Conservation (phyloP, 2,888 invertebrate genomes). For the Perizoma flavofasciatum region DNA sequence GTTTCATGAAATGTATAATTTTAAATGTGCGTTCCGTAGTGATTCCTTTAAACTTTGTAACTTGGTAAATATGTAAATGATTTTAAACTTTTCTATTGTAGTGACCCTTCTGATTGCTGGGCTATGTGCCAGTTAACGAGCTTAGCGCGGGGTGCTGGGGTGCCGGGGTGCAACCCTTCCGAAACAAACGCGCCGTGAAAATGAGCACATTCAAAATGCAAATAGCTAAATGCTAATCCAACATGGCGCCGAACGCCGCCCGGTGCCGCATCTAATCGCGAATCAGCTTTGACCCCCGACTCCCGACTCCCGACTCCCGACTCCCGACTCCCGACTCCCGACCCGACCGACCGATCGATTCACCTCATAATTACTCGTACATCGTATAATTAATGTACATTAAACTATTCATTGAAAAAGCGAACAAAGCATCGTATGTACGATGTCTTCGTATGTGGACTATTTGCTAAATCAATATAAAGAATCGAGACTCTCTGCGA, state of each 20-base stretch:
- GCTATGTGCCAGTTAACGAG: conserved; percentile 50
- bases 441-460: too few species aligned
- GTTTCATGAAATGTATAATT: too few species aligned
- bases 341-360: neutral
- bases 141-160: conserved; percentile 41
- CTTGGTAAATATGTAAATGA: conserved; percentile 35
- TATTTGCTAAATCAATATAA: too few species aligned
- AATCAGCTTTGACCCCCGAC: conserved; percentile 1
- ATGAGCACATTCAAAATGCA: conserved; percentile 62
- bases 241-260: conserved; percentile 46
- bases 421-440: too few species aligned
- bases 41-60: neutral
- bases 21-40: neutral
- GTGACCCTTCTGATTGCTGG: conserved; percentile 22
- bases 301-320: too few species aligned
- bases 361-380: neutral
- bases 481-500: too few species aligned
- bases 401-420: too few species aligned
- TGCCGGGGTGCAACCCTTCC: conserved; percentile 48
- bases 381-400: too few species aligned
- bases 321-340: too few species aligned
- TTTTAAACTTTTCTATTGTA: conserved; percentile 37
- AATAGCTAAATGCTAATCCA: conserved; percentile 60
- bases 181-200: conserved; percentile 44
- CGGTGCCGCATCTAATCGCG: conserved; percentile 6